Evolutionary conservation across 2,888 invertebrate genomes (phyloP).

Genomic region (Stenchaetothrips biformis): DNA sequence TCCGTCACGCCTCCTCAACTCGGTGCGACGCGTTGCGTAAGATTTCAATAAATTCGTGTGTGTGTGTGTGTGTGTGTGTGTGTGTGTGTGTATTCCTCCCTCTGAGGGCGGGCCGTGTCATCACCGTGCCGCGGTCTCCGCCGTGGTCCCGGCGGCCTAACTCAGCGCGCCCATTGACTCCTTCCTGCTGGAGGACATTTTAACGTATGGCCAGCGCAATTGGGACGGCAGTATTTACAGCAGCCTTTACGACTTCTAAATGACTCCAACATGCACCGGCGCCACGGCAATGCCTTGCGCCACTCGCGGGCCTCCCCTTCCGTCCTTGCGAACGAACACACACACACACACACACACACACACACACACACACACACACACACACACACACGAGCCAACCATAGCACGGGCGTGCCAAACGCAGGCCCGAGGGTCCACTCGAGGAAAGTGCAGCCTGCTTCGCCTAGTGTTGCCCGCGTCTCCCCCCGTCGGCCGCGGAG

Average conservation of each 20-base stretch:
- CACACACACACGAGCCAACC: too few relatives aligned
- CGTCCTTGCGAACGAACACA: not conserved
- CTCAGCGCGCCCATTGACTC: not conserved
- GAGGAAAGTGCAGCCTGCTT: too few relatives aligned
- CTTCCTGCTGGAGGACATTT: slow-evolving; percentile 4
- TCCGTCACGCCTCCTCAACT: too few relatives aligned
- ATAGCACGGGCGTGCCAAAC: too few relatives aligned
- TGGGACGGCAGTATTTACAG: slow-evolving; percentile 1
- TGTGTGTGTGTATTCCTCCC: too few relatives aligned
- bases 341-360: not conserved
- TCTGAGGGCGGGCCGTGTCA: too few relatives aligned
- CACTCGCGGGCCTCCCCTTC: not conserved
- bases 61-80: too few relatives aligned
- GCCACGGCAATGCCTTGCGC: not conserved
- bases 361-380: not conserved
- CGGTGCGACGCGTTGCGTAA: not conserved
- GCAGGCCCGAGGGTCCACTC: too few relatives aligned
- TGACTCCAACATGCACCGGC: not conserved
- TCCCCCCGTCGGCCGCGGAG: too few relatives aligned
- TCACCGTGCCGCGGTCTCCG: not conserved
- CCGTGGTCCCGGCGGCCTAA: not conserved
- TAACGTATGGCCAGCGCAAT: not conserved
- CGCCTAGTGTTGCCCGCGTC: too few relatives aligned
- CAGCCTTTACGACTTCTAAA: slow-evolving; percentile 3
- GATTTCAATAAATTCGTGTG: not conserved